These are phyloP conservation scores for Leucosticte australis DNA, from an alignment of 2,113 vertebrate species.

Conservation along the genomic window DNA sequence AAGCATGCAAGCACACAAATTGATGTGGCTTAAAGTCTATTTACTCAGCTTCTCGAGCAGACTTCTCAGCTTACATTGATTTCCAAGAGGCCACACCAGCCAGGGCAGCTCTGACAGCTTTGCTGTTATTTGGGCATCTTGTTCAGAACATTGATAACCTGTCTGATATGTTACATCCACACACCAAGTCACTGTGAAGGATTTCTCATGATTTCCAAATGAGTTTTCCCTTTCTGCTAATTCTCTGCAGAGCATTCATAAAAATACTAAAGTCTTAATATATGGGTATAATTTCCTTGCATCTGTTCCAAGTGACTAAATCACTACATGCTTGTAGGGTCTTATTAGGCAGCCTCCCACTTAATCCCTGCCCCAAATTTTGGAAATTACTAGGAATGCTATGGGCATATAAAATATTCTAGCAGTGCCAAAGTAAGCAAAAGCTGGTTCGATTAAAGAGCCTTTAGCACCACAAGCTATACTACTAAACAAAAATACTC, in stretches of 20 bases:
- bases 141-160: neutral
- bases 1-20: neutral
- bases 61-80: neutral
- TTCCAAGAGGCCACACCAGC: neutral
- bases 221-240: neutral
- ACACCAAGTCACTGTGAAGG: neutral
- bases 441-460: neutral
- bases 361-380: neutral
- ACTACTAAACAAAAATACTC: neutral
- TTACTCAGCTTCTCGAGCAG: neutral
- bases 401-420: neutral
- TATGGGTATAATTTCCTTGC: neutral
- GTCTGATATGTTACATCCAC: neutral
- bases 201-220: neutral
- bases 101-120: neutral
- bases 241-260: neutral
- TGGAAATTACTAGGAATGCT: neutral
- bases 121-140: neutral
- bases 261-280: neutral
- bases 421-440: neutral
- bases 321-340: neutral
- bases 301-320: neutral
- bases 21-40: neutral
- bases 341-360: neutral
- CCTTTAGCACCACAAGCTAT: neutral